Percentiles rank a stretch among this genome's conserved stretches.
phyloP scores from a whole-genome alignment of 2,797 vertebrate genomes.

The Loriculus beryllinus region DNA sequence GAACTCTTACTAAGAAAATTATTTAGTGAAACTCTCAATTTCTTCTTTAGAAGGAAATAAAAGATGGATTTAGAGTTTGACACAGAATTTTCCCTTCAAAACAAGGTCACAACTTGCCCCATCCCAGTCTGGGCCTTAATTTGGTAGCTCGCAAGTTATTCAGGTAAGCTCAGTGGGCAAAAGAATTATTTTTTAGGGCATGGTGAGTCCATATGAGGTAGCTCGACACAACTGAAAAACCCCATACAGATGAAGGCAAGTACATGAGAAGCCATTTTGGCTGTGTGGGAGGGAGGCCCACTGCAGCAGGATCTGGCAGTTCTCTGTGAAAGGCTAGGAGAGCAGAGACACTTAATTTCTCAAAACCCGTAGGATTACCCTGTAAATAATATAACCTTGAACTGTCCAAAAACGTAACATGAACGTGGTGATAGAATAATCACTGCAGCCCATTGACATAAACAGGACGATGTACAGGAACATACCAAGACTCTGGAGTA shows the following conservation, averaged over 20 bases:
- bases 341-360: slow-evolving; percentile 50
- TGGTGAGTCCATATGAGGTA: background rate
- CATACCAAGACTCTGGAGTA: slow-evolving; percentile 16
- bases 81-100: background rate
- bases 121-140: background rate
- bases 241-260: background rate
- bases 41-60: background rate
- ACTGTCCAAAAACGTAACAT: slow-evolving; percentile 43
- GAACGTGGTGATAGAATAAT: slow-evolving; percentile 55
- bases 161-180: background rate
- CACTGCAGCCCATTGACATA: background rate
- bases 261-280: background rate
- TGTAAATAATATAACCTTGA: slow-evolving; percentile 49
- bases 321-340: background rate
- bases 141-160: rapidly evolving
- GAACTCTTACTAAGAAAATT: background rate
- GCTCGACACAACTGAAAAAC: background rate
- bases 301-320: slow-evolving; percentile 2
- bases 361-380: background rate
- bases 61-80: background rate
- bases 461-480: background rate
- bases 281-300: background rate
- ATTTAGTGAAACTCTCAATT: background rate
- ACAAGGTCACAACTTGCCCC: background rate
- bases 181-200: background rate